Percentiles rank a stretch among this genome's conserved stretches.
phyloP scores from a whole-genome alignment of 2,113 vertebrate genomes.

The Cochlearius cochlearius region DNA sequence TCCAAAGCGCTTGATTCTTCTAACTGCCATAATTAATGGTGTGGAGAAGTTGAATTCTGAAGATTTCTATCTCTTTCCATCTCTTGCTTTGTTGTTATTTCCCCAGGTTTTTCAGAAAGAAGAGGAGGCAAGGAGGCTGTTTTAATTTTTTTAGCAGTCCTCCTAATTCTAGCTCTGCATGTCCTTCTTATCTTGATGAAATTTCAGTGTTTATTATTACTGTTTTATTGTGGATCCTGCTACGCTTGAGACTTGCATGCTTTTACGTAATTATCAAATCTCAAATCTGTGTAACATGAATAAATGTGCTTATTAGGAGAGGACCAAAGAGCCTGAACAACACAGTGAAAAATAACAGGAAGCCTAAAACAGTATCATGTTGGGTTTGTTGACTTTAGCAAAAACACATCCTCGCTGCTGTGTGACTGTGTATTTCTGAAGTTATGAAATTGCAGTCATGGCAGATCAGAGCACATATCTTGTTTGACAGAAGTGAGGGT shows the following conservation, averaged over 20 bases:
- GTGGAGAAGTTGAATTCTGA: not conserved
- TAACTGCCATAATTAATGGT: slow-evolving; percentile 49
- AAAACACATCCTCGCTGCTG: accelerated
- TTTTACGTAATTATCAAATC: not conserved
- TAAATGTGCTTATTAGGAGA: not conserved
- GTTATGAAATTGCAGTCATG: not conserved
- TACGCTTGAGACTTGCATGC: not conserved
- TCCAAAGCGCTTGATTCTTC: slow-evolving; percentile 47
- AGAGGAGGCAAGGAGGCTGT: not conserved
- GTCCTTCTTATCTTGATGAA: not conserved
- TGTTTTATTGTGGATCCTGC: not conserved
- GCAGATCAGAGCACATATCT: not conserved
- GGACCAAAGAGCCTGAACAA: not conserved
- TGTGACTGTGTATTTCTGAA: not conserved
- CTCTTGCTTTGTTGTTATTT: not conserved
- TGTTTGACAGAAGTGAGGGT: not conserved
- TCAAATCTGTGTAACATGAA: not conserved
- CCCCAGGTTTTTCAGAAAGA: not conserved
- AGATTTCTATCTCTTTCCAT: not conserved
- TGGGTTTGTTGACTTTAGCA: not conserved
- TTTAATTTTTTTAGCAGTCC: not conserved
- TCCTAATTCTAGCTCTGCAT: not conserved
- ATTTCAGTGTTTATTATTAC: not conserved
- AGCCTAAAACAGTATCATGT: not conserved
- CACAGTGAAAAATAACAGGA: not conserved